phyloP scores from a whole-genome alignment of 1,140 invertebrate genomes.

The Lepidotrigona ventralis region DNA sequence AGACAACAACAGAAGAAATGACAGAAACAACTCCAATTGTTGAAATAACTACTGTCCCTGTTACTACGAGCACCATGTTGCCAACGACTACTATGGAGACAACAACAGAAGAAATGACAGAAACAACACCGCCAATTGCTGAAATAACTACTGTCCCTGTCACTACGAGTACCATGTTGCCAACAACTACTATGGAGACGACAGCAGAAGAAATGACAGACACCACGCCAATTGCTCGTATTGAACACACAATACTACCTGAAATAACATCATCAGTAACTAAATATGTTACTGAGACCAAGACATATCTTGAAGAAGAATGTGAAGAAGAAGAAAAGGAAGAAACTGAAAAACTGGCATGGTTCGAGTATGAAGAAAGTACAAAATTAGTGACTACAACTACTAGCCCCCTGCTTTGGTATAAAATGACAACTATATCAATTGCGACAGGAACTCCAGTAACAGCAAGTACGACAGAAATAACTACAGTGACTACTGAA shows the following conservation, averaged over 20 bases:
- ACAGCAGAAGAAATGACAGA: too few relatives aligned
- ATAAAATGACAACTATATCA: neutral
- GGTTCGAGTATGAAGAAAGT: neutral
- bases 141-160: neutral
- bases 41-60: neutral
- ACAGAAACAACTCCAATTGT: neutral
- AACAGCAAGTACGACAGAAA: neutral
- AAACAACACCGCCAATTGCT: neutral
- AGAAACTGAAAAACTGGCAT: neutral
- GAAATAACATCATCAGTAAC: neutral
- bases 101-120: neutral
- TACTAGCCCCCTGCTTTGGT: neutral
- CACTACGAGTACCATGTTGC: neutral
- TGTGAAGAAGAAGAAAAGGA: constrained; percentile 1
- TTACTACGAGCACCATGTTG: neutral
- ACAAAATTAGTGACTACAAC: neutral
- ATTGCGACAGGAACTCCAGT: too few relatives aligned
- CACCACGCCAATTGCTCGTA: too few relatives aligned
- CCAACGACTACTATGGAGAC: too few relatives aligned
- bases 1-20: too few relatives aligned
- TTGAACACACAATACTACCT: neutral
- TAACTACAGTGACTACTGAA: neutral
- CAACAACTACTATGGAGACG: fast-evolving
- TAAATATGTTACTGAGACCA: neutral
- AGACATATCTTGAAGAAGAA: constrained; percentile 3